Evolutionary conservation across 2,888 invertebrate species (phyloP), one percentile per base, ranked within the genome.

Genomic region (Diogma glabrata): DNA sequence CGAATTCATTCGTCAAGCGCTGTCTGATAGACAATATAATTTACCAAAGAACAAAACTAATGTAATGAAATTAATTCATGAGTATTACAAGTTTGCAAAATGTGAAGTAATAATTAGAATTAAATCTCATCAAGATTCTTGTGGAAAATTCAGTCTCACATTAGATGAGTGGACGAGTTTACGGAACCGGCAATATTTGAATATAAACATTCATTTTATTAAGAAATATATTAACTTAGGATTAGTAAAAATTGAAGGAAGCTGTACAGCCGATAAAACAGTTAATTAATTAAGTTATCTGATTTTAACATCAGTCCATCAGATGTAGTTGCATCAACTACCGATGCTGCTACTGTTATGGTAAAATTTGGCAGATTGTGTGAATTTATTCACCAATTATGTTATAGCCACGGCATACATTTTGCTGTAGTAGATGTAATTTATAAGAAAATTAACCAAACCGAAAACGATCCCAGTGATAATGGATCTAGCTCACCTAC

Each of bases 61-160:
- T 12, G 20, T 33, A 33, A 48, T 48, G 33, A 22, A 48, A 48
- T 48, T n/a, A n/a, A n/a, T n/a, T n/a, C n/a, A n/a, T n/a, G n/a
- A n/a, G n/a, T n/a, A n/a, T n/a, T n/a, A n/a, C n/a, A n/a, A n/a
- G n/a, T n/a, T n/a, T 33, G 48, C 30, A 28, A 48, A 48, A 33
- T 9, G 7, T 48, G 48, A 48, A 20, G 22, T 48, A 3, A 33
- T 36, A 36, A 30, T 22, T 33, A 48, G 33, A 48, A 48, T 48
- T 20, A 48, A 48, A 48, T 14, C 19, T 48, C 12, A 48, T 19
- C 7, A 28, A 48, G 30, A 33, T 19, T 20, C n/a, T 22, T 20
- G 10, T 22, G 33, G 48, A 33, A 33, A 48, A 48, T 48, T 48
- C 17, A 48, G 33, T 20, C 28, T 33, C 5, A 48, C 48, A 10